Conservation (phyloP, 2,113 vertebrate species). For the Vulpes lagopus region DNA sequence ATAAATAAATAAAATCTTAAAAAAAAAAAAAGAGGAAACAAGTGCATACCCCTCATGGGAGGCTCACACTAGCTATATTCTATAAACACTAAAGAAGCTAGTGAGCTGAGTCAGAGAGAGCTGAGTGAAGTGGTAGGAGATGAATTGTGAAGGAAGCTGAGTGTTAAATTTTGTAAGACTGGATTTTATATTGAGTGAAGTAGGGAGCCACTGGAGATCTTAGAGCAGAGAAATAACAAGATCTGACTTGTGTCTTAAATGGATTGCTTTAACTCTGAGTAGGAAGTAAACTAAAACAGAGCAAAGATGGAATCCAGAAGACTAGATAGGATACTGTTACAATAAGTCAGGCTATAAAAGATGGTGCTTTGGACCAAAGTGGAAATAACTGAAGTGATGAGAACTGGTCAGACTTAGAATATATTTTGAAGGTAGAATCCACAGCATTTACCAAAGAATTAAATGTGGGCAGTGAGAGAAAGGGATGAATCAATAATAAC, state of each 20-base stretch:
- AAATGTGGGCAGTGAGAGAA: background rate
- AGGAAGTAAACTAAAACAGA: background rate
- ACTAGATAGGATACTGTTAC: fast-evolving
- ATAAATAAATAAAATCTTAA: too few species aligned
- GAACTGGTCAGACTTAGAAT: background rate
- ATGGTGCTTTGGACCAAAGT: background rate
- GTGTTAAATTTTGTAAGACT: background rate
- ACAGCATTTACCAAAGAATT: background rate
- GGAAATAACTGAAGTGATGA: background rate
- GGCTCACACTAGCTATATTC: background rate
- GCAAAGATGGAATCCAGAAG: background rate
- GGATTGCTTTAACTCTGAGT: background rate
- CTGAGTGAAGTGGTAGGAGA: background rate
- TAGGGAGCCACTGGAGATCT: background rate
- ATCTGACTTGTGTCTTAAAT: background rate
- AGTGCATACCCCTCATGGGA: too few species aligned
- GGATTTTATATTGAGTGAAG: slow-evolving; percentile 29
- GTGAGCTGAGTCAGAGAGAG: background rate
- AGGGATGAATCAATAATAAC: background rate
- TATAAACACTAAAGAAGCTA: background rate
- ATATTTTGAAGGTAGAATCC: background rate
- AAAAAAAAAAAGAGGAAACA: background rate
- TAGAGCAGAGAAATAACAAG: background rate
- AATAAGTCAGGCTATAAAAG: background rate
- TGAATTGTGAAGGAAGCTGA: background rate